Conservation (phyloP, 2,113 vertebrate genomes). For the Bothrops jararaca region DNA sequence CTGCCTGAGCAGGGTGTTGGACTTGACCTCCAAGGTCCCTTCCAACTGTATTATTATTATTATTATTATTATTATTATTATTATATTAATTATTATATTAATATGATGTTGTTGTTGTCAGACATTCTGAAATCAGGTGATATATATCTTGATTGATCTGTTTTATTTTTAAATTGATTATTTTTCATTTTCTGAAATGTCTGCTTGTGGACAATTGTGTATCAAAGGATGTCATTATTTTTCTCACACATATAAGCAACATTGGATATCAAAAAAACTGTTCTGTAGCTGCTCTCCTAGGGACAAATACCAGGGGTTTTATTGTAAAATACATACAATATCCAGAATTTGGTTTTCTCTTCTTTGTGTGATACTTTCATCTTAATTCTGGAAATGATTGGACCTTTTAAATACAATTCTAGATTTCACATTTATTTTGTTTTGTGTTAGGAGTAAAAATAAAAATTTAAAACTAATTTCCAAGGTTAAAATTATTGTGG, state of each 20-base stretch:
- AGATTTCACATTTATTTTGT: neutral
- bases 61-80: too few species aligned
- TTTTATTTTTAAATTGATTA: neutral
- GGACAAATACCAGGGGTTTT: neutral
- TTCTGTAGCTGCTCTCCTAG: neutral
- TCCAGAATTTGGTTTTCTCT: neutral
- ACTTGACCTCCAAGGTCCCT: too few species aligned
- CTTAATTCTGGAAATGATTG: neutral
- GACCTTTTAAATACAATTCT: neutral
- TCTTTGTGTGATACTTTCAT: neutral
- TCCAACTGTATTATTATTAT: too few species aligned
- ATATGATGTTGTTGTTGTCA: neutral
- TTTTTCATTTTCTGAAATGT: neutral
- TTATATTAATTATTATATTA: too few species aligned
- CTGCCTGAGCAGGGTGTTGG: too few species aligned
- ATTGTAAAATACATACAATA: neutral
- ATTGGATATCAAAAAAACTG: neutral
- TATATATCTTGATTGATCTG: neutral
- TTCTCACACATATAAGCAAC: neutral
- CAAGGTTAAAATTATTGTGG: neutral
- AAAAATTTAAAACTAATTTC: neutral
- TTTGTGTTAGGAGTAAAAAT: neutral
- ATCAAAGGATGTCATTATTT: neutral
- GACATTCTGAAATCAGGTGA: neutral
- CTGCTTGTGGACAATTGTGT: neutral